Evolutionary conservation across 1,140 invertebrate species (phyloP), one percentile per base, ranked within the genome.

Genomic region (Cyclina sinensis): DNA sequence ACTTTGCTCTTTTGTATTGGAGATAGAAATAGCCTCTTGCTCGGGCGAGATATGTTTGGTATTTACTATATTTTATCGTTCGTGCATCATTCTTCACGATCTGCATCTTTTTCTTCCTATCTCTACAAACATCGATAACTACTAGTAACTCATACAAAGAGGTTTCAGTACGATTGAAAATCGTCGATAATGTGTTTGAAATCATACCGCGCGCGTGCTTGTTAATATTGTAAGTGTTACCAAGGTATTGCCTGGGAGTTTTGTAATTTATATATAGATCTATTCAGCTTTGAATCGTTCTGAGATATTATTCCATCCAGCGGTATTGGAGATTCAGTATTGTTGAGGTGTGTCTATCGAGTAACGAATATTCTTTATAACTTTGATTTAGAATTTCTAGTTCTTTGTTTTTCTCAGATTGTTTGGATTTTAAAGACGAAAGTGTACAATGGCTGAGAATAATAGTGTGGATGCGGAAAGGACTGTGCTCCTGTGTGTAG

Each of bases 381-480:
- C 57, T 62, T 14, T 43, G 4, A 9, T 24, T 4, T 27, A 7
- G 24, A 62, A 62, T 62, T 62, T 62, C 51, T 18, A 11, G 9
- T 62, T 27, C 24, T 27, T 62, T 27, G 3, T 18, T 21, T 27
- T 62, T 27, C 57, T 27, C 57, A 62, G 57, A 62, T 62, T 27
- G 9, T 62, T 62, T 62, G 57, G 57, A 62, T 62, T 62, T 57
- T 62, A 4, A 62, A 62, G 57, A n/a, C 21, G 27, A 62, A 1
- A 27, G 65, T 70, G 35, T 16, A 54, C 24, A 48, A 84, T 84
- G 82, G 82, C 82, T 4, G 82, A 84, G 24, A 84, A 74, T 27
- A 82, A 68, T 65, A 27, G 37, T 9, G 57, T 9, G 24, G 79
- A 81, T 54, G 37, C 18, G 21, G 48, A 48, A 0, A 70, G 62